Evolutionary conservation across 2,797 vertebrate species (phyloP).

Genomic region (Pantherophis vulpinus): DNA sequence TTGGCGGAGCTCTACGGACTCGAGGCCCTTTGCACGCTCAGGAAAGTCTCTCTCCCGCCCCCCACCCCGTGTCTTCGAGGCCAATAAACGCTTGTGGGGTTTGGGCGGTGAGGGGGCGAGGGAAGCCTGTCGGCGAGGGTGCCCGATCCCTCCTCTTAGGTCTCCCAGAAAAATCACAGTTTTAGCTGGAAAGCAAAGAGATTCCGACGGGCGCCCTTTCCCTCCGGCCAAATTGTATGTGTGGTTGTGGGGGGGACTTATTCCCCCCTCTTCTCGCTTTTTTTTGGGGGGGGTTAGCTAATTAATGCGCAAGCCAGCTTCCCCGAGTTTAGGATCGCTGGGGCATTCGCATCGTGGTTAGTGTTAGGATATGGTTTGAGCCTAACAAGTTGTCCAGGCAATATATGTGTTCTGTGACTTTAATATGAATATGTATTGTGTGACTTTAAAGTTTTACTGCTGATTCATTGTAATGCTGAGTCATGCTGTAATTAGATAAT

Average conservation of each 20-base stretch:
- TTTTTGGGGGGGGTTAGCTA: no score
- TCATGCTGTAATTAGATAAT: no score
- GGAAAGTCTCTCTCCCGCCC: accelerated
- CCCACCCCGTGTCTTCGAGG: no score
- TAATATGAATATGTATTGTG: no score
- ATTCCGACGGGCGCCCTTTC: neutral
- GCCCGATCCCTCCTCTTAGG: neutral
- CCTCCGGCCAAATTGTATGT: neutral
- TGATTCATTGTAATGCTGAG: no score
- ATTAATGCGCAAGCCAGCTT: neutral
- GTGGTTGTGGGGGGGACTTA: no score
- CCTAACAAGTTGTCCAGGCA: no score
- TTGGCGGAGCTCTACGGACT: neutral
- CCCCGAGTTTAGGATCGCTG: neutral
- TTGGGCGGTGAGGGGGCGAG: neutral
- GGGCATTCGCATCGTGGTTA: neutral
- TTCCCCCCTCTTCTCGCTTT: no score
- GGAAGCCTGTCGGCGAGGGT: neutral
- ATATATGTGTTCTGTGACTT: no score
- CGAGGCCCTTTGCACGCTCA: neutral
- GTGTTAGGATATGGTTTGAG: no score
- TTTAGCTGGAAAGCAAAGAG: neutral
- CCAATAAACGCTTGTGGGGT: neutral
- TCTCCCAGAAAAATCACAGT: neutral
- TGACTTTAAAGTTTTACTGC: no score